Evolutionary conservation across 2,113 vertebrate genomes (phyloP), one percentile per base, ranked within the genome.

Genomic region (Myanophis thanlyinensis): DNA sequence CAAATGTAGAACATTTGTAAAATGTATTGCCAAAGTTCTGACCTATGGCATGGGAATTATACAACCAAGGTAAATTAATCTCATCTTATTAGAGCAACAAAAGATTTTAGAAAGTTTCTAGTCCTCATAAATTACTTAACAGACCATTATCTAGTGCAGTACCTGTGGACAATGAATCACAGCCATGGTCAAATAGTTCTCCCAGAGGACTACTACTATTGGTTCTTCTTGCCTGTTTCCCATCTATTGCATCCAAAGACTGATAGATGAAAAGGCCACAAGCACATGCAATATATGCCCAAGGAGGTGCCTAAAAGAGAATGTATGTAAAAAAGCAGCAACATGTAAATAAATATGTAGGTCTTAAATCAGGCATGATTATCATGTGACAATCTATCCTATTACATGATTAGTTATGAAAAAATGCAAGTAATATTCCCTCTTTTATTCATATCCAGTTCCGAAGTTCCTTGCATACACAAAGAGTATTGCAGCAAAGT

Each of bases 101-200:
- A 44, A 9, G 15, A 40, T 80, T 40, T 80, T 80, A 80, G 73
- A 80, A 80, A 80, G 12, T 44, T 40, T 80, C 3, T 62, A 59
- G n/a, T 80, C 35, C 35, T 40, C 67, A 80, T 44, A 80, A 80
- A 80, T 80, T 80, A 80, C 18, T 44, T 44, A 80, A 80, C 4
- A 80, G 73, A 44, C 30, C 52, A 40, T 86, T 52, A 89, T 89
- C 92, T 25, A 94, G 93, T 88, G 30, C 23, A 92, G 94, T 97
- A 99, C 99, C 99, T 94, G 99, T 99, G 94, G 99, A 99, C 85
- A 99, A 98, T 0, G 99, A 99, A 96, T 99, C 99, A 95, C 99
- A 99, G 95, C 99, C 99, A 93, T 99, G 99, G 97, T 99, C 99
- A 96, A 99, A 99, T 89, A 99, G 98, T 95, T 99, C 99, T 91